Conservation (phyloP, 2,888 invertebrate genomes). For the Apamea anceps region DNA sequence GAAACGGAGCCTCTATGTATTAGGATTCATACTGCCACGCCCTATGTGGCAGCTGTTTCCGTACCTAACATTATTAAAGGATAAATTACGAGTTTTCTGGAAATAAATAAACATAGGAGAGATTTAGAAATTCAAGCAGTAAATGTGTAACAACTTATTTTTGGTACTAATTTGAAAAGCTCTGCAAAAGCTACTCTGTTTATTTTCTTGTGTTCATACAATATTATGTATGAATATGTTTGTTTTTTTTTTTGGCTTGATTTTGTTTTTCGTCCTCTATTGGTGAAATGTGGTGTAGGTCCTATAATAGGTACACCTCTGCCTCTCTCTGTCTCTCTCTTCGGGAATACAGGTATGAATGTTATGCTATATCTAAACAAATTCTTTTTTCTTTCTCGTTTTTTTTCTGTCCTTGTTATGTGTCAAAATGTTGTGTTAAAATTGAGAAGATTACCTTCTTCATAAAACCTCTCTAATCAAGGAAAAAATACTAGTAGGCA, state of each 20-base stretch:
- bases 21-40: conserved; percentile 50
- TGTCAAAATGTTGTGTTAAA: no score
- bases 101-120: background rate
- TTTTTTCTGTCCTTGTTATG: no score
- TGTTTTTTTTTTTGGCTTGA: background rate
- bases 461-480: background rate
- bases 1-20: conserved; percentile 13
- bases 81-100: conserved; percentile 7
- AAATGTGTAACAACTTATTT: background rate
- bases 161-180: background rate
- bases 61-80: conserved; percentile 11
- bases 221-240: background rate
- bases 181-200: background rate
- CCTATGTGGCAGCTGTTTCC: conserved; percentile 37
- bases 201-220: background rate
- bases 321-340: no score
- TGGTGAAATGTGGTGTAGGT: no score
- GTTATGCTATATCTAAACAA: no score
- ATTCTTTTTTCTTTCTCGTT: background rate
- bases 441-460: no score
- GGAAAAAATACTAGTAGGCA: background rate
- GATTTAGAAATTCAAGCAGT: background rate
- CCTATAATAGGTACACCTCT: no score
- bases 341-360: no score
- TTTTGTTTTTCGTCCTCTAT: no score